Base-by-base conservation (phyloP, 2,888 invertebrate species). In the Eristalinus sepulchralis region DNA sequence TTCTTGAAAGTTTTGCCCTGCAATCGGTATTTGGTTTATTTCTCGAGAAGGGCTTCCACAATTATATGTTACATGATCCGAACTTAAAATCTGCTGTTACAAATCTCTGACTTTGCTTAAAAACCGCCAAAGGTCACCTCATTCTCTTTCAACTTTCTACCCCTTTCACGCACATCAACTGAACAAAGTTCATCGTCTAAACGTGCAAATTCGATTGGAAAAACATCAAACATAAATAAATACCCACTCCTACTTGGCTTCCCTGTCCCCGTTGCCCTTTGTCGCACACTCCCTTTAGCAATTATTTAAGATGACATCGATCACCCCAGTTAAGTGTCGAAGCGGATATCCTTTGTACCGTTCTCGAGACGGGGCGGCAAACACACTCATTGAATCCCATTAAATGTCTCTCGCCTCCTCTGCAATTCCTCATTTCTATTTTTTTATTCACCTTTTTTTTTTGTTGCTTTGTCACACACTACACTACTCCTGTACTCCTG, bases 301-400 rank as follows among this genome's bases (percentile, higher is more conserved):
- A 83, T 79, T 79, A 75, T 79, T 83, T 73, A 63, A 83, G 63
- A 83, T 75, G 75, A 75, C 70, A 83, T 83, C 83, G 83, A 83
- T 83, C 80, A 83, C 70, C 80, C 70, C 59, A 75, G 70, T 34
- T 75, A 83, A 80, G 75, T 75, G 79, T 70, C 60, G 34, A 83
- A 83, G 75, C 83, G 83, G 83, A 83, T 80, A 80, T 80, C 83
- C 80, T 83, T 55, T 55, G 34, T 57, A 63, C 17, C n/a, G n/a
- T 17, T 17, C 17, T 68, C 72, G 63, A 73, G 68, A 55, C 39
- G 78, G 73, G 22, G 22, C n/a, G 24, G 57, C 72, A 78, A 68
- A 63, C 68, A 79, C 73, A 75, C 75, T 75, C 77, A 80, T 75
- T 75, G 83, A 83, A 83, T 78, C 68, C 83, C 63, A 83, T 83